Base-by-base conservation (phyloP, 2,888 invertebrate species). In the Drosophila recens region DNA sequence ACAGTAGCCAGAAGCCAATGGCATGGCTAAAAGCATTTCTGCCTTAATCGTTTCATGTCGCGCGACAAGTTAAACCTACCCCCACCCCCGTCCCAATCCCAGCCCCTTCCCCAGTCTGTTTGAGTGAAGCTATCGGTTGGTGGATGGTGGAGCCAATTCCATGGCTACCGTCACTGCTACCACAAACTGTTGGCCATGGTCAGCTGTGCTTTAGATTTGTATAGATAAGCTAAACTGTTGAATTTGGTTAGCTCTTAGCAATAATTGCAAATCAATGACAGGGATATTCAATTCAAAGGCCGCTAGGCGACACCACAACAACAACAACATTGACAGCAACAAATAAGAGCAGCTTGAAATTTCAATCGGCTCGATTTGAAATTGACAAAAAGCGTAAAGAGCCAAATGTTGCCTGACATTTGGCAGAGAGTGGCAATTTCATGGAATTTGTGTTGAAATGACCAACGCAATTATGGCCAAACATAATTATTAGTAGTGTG, bases 11-110 rank as follows among this genome's bases (percentile, higher is more conserved):
- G 63, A 77, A 72, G 72, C 77, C 79, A 83, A 72, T 78, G 70
- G 75, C 81, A 75, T 72, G 82, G 82, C 82, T 79, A 79, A 82
- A 82, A 82, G 82, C 82, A 73, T 80, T 82, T 82, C 74, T 59
- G 74, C 59, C 82, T 85, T 88, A 89, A 89, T 89, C 89, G 87
- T 82, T 89, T 85, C 87, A 87, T 88, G 83, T 83, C 80, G 80
- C 80, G 79, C 82, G 81, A 76, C 81, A 79, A 71, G 65, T 67
- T 70, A 73, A 81, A 52, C 71, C 75, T 43, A 56, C 57, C 30
- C 51, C 48, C n/a, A 49, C 53, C n/a, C 49, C 27, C 4, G 1
- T 6, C 33, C 15, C 20, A 8, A 17, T 27, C 6, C 34, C 27
- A 34, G n/a, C 43, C 34, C 33, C 20, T 13, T 52, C 15, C 20